Percentiles rank a stretch among this genome's conserved stretches.
Evolutionary conservation across 2,888 invertebrate species (phyloP).

Genomic region (Morpho helenor): DNA sequence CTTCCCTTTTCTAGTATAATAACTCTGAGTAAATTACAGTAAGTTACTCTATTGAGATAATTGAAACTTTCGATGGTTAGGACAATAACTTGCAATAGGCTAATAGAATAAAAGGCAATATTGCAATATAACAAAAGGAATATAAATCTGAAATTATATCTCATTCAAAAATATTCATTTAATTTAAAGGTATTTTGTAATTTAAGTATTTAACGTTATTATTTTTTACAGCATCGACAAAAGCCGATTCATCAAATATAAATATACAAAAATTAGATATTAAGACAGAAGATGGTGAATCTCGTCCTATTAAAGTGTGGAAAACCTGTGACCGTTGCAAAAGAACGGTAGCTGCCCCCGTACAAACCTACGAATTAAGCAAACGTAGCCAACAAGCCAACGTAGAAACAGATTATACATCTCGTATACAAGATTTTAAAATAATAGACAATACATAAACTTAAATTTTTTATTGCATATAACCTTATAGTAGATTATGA

Average conservation of each 20-base stretch:
- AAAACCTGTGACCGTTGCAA: conserved; percentile 25
- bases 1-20: too few species aligned
- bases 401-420: neutral
- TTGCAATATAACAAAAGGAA: too few species aligned
- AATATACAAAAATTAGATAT: conserved; percentile 9
- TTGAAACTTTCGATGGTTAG: too few species aligned
- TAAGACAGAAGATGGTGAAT: conserved; percentile 12
- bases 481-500: too few species aligned
- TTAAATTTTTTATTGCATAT: too few species aligned
- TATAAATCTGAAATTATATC: too few species aligned
- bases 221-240: neutral
- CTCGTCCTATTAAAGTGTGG: conserved; percentile 12
- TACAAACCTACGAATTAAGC: conserved; percentile 8
- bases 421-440: neutral
- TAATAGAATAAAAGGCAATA: too few species aligned
- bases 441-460: neutral
- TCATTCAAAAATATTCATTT: too few species aligned
- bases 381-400: conserved; percentile 10
- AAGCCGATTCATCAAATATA: neutral
- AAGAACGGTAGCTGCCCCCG: conserved; percentile 16
- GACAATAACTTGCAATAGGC: too few species aligned
- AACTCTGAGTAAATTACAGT: too few species aligned
- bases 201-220: neutral
- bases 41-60: too few species aligned
- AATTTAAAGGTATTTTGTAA: too few species aligned